A percentile compares a stretch with the other conserved stretches of the same genome.
Evolutionary conservation across 1,140 invertebrate species (phyloP).

Genomic region (Acromyrmex heyeri): DNA sequence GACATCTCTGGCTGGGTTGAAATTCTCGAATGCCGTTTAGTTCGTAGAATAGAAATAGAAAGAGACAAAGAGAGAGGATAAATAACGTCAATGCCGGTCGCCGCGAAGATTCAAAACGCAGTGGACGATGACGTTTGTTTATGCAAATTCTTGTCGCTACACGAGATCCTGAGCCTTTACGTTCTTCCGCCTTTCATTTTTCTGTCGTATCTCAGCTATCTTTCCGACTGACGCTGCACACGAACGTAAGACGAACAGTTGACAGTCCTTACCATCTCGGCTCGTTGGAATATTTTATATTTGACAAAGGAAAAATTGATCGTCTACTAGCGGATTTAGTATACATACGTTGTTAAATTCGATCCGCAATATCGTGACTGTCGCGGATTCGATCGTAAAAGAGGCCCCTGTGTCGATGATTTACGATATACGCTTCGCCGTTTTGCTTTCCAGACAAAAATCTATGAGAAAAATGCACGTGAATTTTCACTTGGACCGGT

Average conservation of each 20-base stretch:
- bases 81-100: conserved; percentile 62
- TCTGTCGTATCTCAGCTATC: conserved; percentile 21
- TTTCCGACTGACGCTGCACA: background rate
- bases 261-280: conserved; percentile 15
- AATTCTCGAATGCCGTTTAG: conserved; percentile 39
- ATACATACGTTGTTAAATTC: background rate
- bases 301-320: conserved; percentile 46
- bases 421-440: background rate
- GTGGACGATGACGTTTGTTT: conserved; percentile 72
- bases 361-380: background rate
- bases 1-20: conserved; percentile 26
- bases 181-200: conserved; percentile 52
- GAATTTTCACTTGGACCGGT: background rate
- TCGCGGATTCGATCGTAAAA: conserved; percentile 25
- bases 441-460: background rate
- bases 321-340: background rate
- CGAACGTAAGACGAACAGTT: conserved; percentile 23
- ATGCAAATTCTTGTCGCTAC: conserved; percentile 71
- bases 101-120: conserved; percentile 56
- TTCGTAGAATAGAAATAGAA: background rate
- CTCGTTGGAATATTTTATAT: conserved; percentile 74
- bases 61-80: conserved; percentile 44
- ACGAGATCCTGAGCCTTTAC: conserved; percentile 30
- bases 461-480: conserved; percentile 1
- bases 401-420: background rate